These are phyloP conservation scores for Limenitis camilla DNA, from an alignment of 2,888 invertebrate species.

Conservation along the genomic window DNA sequence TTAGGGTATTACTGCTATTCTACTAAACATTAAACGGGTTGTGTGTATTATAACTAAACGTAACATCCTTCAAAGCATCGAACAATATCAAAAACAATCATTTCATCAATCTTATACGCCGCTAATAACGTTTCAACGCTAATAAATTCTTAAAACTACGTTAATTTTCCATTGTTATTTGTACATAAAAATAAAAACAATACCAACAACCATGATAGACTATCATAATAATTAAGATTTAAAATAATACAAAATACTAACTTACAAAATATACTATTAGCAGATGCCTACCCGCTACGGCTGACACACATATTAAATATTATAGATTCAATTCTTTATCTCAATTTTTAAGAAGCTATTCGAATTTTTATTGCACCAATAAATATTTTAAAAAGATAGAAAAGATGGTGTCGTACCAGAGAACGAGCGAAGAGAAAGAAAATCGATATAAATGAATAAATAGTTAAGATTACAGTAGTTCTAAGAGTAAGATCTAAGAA, in stretches of 20 bases:
- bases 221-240: constrained; percentile 62
- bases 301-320: constrained; percentile 30
- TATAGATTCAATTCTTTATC: constrained; percentile 45
- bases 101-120: constrained; percentile 31
- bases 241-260: constrained; percentile 60
- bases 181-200: constrained; percentile 70
- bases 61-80: constrained; percentile 34
- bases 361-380: constrained; percentile 53
- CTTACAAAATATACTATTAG: constrained; percentile 26
- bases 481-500: constrained; percentile 15
- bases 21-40: constrained; percentile 18
- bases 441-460: constrained; percentile 23
- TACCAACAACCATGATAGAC: constrained; percentile 69
- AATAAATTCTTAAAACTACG: constrained; percentile 50
- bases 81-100: constrained; percentile 33
- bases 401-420: constrained; percentile 18
- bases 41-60: constrained; percentile 18
- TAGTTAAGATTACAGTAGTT: constrained; percentile 15
- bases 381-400: constrained; percentile 29
- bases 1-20: constrained; percentile 25
- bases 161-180: constrained; percentile 69
- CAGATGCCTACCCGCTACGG: constrained; percentile 15
- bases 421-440: constrained; percentile 19
- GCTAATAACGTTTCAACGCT: constrained; percentile 29
- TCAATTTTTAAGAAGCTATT: constrained; percentile 41